A percentile compares a stretch with the other conserved stretches of the same genome.
These are phyloP conservation scores for Aspidoscelis tigris DNA, from an alignment of 2,113 vertebrate genomes.

Conservation along the genomic window DNA sequence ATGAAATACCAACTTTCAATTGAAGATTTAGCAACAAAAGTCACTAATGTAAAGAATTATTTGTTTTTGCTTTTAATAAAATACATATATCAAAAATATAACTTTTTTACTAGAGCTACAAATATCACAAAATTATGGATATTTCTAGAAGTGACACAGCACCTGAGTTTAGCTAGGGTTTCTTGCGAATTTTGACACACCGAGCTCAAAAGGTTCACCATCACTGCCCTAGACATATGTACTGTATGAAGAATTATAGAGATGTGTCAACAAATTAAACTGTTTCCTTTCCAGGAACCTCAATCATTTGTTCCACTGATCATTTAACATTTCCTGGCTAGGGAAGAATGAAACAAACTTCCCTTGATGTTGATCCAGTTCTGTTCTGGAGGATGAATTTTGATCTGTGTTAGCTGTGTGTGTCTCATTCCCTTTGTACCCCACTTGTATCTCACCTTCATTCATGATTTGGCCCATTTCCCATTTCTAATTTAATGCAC, in stretches of 20 bases:
- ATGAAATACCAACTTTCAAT: too few species aligned
- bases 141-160: too few species aligned
- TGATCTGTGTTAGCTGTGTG: background rate
- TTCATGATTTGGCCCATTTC: constrained; percentile 55
- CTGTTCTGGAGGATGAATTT: constrained; percentile 32
- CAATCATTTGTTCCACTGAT: constrained; percentile 33
- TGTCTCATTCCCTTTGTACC: constrained; percentile 49
- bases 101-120: too few species aligned
- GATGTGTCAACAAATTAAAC: constrained; percentile 46
- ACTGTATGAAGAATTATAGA: constrained; percentile 24
- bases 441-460: constrained; percentile 43
- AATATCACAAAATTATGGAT: too few species aligned
- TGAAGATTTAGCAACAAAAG: too few species aligned
- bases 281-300: constrained; percentile 41
- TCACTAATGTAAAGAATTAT: too few species aligned
- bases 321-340: constrained; percentile 57
- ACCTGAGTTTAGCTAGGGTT: too few species aligned
- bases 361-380: constrained; percentile 67
- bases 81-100: too few species aligned
- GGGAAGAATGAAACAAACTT: constrained; percentile 48
- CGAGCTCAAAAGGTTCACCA: too few species aligned
- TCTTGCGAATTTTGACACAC: too few species aligned
- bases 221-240: constrained; percentile 23
- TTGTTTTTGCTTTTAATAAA: too few species aligned
- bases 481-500: background rate